Percentiles rank a stretch among this genome's conserved stretches.
Conservation (phyloP, 2,113 vertebrate genomes). For the Crotalus viridis region DNA sequence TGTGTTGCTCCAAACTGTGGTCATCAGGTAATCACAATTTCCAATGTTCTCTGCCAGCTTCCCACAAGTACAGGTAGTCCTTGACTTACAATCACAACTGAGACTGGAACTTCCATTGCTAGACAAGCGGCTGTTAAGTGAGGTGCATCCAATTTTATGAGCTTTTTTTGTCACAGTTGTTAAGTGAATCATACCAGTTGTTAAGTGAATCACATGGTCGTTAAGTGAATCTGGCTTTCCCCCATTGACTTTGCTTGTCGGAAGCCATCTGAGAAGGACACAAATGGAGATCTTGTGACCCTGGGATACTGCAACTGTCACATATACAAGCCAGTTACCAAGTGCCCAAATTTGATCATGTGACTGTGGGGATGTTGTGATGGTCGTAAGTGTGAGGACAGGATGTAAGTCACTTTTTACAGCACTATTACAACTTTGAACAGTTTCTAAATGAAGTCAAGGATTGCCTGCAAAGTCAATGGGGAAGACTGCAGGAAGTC, state of each 20-base stretch:
- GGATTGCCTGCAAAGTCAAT: background rate
- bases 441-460: background rate
- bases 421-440: background rate
- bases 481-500: background rate
- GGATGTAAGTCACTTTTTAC: background rate
- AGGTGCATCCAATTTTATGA: background rate
- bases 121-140: background rate
- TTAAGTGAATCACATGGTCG: background rate
- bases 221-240: background rate
- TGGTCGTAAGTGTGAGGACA: background rate
- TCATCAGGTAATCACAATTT: background rate
- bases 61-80: background rate
- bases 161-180: background rate
- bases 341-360: background rate
- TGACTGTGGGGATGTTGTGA: background rate
- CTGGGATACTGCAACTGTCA: background rate
- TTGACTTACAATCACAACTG: background rate
- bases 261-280: background rate
- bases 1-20: background rate
- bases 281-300: background rate
- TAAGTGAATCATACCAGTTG: background rate
- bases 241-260: background rate
- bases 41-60: background rate
- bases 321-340: background rate
- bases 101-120: background rate